Base-by-base conservation (phyloP, 2,797 vertebrate genomes). In the Uromys caudimaculatus region DNA sequence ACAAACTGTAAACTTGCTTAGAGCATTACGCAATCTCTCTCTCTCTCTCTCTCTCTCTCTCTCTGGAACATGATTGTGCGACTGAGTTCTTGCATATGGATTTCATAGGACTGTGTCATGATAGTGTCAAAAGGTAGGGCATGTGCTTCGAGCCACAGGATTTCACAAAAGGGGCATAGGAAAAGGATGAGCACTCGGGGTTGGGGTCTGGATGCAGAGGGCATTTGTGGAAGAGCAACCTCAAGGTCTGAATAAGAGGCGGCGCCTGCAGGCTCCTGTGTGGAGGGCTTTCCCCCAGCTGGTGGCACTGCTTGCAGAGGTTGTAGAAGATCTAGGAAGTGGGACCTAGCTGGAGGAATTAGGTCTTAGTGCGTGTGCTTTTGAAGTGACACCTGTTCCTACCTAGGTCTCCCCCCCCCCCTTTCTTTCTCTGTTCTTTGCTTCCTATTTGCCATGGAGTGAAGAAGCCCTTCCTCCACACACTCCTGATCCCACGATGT, bases 101-200 rank as follows among this genome's bases (percentile, higher is more conserved):
- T 60, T 83, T 83, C n/a, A 29, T 23, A 83, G 54, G 56, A 83
- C 29, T 10, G 13, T 41, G 54, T 83, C n/a, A 16, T 83, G n/a
- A 41, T 16, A 41, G 52, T 60, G 7, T 60, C 19, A 60, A 38
- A 41, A 41, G 54, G 3, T 41, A 27, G n/a, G 54, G 24, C 5
- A 29, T 17, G n/a, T 29, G 21, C 21, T 13, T 60, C n/a, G n/a
- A 27, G 29, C 13, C 64, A 3, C 0, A 2, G 32, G 73, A 14
- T 44, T 92, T 52, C 50, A n/a, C 64, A 85, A 32, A 81, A 77
- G 1, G 64, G 23, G 17, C 24, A 27, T 50, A 35, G 0, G 10
- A 14, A 58, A 84, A 35, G 13, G 41, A 10, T 62, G 17, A 50
- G 67, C 27, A 7, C 12, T 76, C 50, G 60, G 77, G 29, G 41